Conservation (phyloP, 2,888 invertebrate genomes). For the Patella caerulea region DNA sequence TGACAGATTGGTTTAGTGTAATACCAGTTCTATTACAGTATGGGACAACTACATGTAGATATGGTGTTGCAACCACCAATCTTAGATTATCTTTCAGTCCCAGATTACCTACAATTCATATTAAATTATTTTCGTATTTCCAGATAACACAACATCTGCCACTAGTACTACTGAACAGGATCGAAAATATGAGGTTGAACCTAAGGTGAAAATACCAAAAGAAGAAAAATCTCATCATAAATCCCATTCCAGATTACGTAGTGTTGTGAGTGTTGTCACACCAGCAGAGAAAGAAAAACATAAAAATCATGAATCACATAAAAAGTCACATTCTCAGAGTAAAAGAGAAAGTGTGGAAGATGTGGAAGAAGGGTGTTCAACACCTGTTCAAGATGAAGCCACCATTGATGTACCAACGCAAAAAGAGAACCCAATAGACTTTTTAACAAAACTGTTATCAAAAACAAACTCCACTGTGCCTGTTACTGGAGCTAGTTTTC, state of each 20-base stretch:
- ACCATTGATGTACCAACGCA: conserved; percentile 36
- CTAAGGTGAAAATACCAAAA: no score
- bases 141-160: no score
- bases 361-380: conserved; percentile 51
- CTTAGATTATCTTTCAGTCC: no score
- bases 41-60: no score
- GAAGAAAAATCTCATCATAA: conserved; percentile 7
- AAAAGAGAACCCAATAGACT: conserved; percentile 61
- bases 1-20: no score
- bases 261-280: neutral
- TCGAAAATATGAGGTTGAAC: no score
- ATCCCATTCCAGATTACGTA: neutral
- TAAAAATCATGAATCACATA: no score
- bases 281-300: neutral
- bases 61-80: no score
- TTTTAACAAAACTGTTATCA: conserved; percentile 59
- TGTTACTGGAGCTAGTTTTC: conserved; percentile 50
- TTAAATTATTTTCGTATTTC: no score
- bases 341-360: conserved; percentile 35
- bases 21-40: no score
- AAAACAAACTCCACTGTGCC: conserved; percentile 53
- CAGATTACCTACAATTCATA: no score
- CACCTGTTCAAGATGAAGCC: conserved; percentile 62
- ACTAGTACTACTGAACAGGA: no score
- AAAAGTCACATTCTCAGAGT: neutral